Base-by-base conservation (phyloP, 2,888 invertebrate species). In the Neoascia interrupta region DNA sequence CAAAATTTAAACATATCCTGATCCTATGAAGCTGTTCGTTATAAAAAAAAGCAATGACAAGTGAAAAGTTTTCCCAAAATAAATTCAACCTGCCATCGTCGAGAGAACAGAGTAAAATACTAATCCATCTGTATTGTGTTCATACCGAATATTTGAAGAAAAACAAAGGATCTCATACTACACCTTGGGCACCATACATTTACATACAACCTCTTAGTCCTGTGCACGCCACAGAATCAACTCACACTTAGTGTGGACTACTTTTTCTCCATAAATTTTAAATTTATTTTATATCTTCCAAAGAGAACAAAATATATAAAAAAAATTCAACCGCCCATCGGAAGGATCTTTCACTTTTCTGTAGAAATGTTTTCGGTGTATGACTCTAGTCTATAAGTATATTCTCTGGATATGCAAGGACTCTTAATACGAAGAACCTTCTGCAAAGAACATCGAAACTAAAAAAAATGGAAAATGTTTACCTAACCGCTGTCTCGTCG, bases 401-500 rank as follows among this genome's bases (percentile, higher is more conserved):
- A 45, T 34, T 31, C 54, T 54, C 39, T 64, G 43, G 45, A 61
- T 58, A 61, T 68, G 73, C 60, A 73, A 73, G 66, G 58, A 47
- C 58, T 53, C 43, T 6, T n/a, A 34, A 53, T 16, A 13, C n/a
- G 6, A 26, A 26, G 16, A 11, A 43, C n/a, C n/a, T n/a, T n/a
- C n/a, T n/a, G n/a, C 13, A 19, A 15, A 31, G 16, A 26, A 60
- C 16, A 15, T 15, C 23, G 37, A 39, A 68, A 43, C 28, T 60
- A 51, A 34, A 58, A 37, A 69, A 63, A 51, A 64, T 54, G 60
- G 66, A 61, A 79, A 73, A 79, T 73, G 66, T 79, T 79, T 79
- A 79, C 79, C 73, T 79, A 73, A 79, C 79, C 73, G 66, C 79
- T 73, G 79, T 79, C 79, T 79, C 79, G 73, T 68, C 79, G 79